Evolutionary conservation across 2,888 invertebrate genomes (phyloP).

Genomic region (Dynastes hyllus): DNA sequence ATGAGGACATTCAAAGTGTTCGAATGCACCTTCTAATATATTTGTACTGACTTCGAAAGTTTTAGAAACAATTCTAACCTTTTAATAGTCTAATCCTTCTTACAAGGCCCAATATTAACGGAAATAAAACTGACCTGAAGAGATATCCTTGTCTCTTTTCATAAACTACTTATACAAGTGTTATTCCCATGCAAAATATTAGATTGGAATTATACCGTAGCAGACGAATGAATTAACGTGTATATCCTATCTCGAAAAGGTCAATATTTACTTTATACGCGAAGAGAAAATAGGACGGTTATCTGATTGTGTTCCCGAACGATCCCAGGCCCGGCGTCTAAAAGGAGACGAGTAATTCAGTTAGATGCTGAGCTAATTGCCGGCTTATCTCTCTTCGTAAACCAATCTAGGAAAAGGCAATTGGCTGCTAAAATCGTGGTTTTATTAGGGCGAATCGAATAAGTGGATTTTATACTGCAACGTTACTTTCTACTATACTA

Average conservation of each 20-base stretch:
- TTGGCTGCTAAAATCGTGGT: conserved; percentile 46
- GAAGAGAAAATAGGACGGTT: conserved; percentile 38
- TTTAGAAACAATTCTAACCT: too few species aligned
- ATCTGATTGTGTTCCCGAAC: conserved; percentile 45
- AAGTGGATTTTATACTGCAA: conserved; percentile 34
- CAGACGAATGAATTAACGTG: conserved; percentile 37
- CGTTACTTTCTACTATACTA: background rate
- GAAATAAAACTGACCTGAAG: background rate
- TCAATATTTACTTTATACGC: conserved; percentile 46
- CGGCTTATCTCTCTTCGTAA: conserved; percentile 44
- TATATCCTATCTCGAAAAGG: conserved; percentile 30
- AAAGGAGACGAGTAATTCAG: conserved; percentile 47
- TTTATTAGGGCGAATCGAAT: conserved; percentile 42
- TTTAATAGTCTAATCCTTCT: too few species aligned
- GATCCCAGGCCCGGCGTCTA: conserved; percentile 37
- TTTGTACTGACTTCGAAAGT: too few species aligned
- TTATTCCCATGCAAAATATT: background rate
- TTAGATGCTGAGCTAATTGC: conserved; percentile 49
- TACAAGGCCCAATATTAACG: too few species aligned
- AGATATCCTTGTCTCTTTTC: background rate
- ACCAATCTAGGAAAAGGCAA: conserved; percentile 43
- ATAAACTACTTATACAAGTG: background rate
- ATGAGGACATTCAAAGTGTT: too few species aligned
- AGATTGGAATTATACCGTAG: background rate
- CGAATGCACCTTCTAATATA: too few species aligned